Evolutionary conservation across 2,888 invertebrate genomes (phyloP), one percentile per base, ranked within the genome.

Genomic region (Eristalinus sepulchralis): DNA sequence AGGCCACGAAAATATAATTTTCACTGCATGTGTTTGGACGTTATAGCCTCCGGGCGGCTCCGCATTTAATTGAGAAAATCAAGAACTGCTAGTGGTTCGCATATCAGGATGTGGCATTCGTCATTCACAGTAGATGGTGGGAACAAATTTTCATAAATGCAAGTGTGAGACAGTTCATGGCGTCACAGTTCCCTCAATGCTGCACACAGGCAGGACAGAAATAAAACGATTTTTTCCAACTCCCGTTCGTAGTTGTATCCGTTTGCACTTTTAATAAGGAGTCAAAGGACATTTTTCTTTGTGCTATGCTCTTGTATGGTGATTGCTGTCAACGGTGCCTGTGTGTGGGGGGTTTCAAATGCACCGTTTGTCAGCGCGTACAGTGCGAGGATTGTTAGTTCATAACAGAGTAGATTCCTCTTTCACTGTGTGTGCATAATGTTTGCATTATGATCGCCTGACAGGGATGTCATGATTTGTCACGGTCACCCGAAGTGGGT

Each of bases 271-370:
- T 80, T 84, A 84, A 85, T 85, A 82, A 77, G 72, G 77, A 73
- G 82, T 70, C 78, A 86, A 77, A 78, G 70, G 77, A 77, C 68
- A 86, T 82, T 73, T 82, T 82, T 86, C 85, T 78, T 86, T 82
- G 72, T 72, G 57, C 33, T 47, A 36, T 55, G 68, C 63, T 66
- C 57, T 72, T 39, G 27, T 63, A 20, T 63, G 64, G 31, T 62
- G 80, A 68, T 75, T 68, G 31, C 67, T 81, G 63, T 53, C 67
- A 71, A 68, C 47, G 55, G 53, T 20, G 59, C 10, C 22, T 59
- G 31, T 73, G 68, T 60, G n/a, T n/a, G n/a, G 73, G 33, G 64
- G 72, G 73, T 78, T 81, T 82, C 82, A 82, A 82, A 73, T 86
- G 81, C 63, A 82, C 53, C 68, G 70, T 82, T 67, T 85, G 72